Evolutionary conservation across 2,113 vertebrate genomes (phyloP), one percentile per base, ranked within the genome.

Genomic region (Leptodactylus fuscus): DNA sequence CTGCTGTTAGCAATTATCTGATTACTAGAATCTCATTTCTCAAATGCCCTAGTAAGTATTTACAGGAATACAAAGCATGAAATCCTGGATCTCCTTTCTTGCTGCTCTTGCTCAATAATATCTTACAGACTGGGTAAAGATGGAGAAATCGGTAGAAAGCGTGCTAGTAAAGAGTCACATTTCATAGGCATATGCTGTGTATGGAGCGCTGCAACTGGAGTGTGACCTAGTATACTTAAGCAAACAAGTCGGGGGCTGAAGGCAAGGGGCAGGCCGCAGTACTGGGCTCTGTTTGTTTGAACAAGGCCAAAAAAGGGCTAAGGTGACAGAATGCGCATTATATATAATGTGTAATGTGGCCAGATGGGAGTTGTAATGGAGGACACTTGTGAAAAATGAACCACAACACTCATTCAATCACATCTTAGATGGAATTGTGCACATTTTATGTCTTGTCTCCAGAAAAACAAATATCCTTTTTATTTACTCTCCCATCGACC

Each of bases 1-100:
- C 90, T 93, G 90, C 93, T 94, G 93, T 55, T 93, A 92, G 91
- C 87, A 91, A 94, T 94, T 94, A 94, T 91, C 91, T 91, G 90
- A 89, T 88, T 93, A 88, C 93, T 94, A 94, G 92, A 90, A 44
- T 94, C 93, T 92, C 91, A 92, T 92, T 91, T 85, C 87, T 93
- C 53, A 75, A 38, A 24, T 62, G 13, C 27, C 36, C 69, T 73
- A 34, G 6, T 49, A 60, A 34, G 71, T 29, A 60, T 83, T 83
- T 83, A 83, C 53, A 22, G 24, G 27, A 48, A 34, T 49, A 82
- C 51, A 83, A 60, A 62, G 38, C 51, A 62, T 60, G 24, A 41
- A 18, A 75, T 46, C 16, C 18, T 62, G 16, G 22, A 7, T 32
- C 20, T 55, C 15, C 44, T 34, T 55, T 13, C 46, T 34, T 34